Evolutionary conservation across 1,140 invertebrate species (phyloP), one percentile per base, ranked within the genome.

Genomic region (Alviniconcha marisindica): DNA sequence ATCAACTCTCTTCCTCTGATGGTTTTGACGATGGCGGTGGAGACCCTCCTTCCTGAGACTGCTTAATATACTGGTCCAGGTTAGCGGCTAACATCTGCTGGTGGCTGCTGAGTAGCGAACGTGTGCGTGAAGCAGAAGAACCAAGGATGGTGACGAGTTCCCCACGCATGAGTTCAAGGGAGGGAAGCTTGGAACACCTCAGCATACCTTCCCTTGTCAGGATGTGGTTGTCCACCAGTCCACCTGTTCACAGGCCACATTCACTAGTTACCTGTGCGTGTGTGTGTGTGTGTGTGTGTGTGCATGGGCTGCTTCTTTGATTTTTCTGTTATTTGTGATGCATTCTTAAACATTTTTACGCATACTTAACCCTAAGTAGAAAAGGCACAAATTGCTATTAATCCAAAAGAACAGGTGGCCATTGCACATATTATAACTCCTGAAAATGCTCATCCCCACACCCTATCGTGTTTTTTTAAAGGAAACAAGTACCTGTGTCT

Each of bases 11-110:
- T n/a, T 38, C 42, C n/a, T 5, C 5, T 7, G 42, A 71, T 40
- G 36, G n/a, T 38, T 5, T 7, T 24, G 66, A 31, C 10, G 36
- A 40, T n/a, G 73, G 5, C 10, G 40, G 28, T 44, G 42, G 36
- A 33, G 71, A 42, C 21, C 31, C 73, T 15, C 73, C 56, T 40
- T 66, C 83, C 38, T 84, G 77, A 0, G 36, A 40, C 63, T 86
- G 83, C 60, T 86, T 86, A 36, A 84, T 40, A 4, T 86, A 82
- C 81, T 87, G 85, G 28, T 81, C 66, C 48, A 87, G 69, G 60
- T 86, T 83, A 21, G 18, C 5, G 24, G 85, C 80, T 10, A 87
- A 71, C n/a, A 66, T 77, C 36, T 83, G 69, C 48, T 87, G 87
- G 56, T 87, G 87, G 31, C 36, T 54, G 21, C 74, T 77, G 28